phyloP scores from a whole-genome alignment of 2,888 invertebrate genomes.

The Plagodis dolabraria region DNA sequence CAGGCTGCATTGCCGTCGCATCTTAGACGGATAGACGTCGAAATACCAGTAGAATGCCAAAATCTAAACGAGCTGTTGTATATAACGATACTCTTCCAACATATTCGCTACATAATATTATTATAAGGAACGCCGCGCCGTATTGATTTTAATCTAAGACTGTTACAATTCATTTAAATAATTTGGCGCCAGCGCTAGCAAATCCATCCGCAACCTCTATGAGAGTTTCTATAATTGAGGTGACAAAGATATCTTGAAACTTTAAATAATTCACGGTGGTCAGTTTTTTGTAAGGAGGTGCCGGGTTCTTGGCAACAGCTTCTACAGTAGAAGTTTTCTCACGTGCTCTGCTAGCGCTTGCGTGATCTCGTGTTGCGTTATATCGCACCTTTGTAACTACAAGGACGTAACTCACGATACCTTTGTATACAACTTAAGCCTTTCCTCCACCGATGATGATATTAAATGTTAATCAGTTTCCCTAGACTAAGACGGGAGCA shows the following conservation, averaged over 20 bases:
- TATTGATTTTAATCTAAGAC: too few relatives aligned
- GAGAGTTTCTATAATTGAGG: constrained; percentile 8
- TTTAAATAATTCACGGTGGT: constrained; percentile 1
- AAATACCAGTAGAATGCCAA: too few relatives aligned
- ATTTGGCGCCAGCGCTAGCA: constrained; percentile 3
- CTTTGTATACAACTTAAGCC: constrained; percentile 47
- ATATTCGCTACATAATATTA: too few relatives aligned
- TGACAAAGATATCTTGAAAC: constrained; percentile 4
- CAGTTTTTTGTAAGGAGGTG: not conserved
- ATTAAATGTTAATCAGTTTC: constrained; percentile 66
- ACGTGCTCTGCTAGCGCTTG: constrained; percentile 34
- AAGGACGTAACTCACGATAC: constrained; percentile 13
- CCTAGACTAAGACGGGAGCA: constrained; percentile 57
- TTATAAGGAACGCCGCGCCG: too few relatives aligned
- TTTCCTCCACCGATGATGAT: constrained; percentile 4
- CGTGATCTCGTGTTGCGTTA: constrained; percentile 36
- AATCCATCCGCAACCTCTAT: constrained; percentile 7
- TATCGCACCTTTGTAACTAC: constrained; percentile 10
- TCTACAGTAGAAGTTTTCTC: constrained; percentile 32
- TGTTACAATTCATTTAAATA: not conserved
- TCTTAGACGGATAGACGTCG: too few relatives aligned
- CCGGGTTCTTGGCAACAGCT: constrained; percentile 15
- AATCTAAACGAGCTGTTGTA: too few relatives aligned
- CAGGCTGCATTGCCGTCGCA: not conserved
- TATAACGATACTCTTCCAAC: too few relatives aligned